Conservation (phyloP, 1,140 invertebrate genomes). For the Aphaenogaster ashmeadi region DNA sequence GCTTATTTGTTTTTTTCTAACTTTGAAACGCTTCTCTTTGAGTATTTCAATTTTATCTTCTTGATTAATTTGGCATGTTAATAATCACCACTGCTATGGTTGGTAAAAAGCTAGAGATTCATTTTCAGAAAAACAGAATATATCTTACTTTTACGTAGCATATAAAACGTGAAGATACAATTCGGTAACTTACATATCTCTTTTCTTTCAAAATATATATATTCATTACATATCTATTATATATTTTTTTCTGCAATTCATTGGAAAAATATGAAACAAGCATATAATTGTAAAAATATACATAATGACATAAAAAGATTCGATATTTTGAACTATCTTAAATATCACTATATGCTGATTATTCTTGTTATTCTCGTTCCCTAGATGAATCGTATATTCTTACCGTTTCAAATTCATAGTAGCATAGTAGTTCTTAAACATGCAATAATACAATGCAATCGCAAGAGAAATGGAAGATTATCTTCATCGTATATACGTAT, state of each 20-base stretch:
- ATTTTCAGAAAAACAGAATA: slow-evolving; percentile 10
- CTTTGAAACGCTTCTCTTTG: neutral
- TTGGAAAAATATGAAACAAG: neutral
- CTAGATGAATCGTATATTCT: slow-evolving; percentile 77
- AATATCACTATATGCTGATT: slow-evolving; percentile 54
- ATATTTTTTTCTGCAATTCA: slow-evolving; percentile 11
- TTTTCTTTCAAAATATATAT: slow-evolving; percentile 25
- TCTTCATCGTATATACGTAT: slow-evolving; percentile 84
- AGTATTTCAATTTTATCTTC: neutral
- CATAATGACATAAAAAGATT: slow-evolving; percentile 56
- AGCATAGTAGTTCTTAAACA: slow-evolving; percentile 65
- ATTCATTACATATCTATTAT: slow-evolving; percentile 2
- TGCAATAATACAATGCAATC: slow-evolving; percentile 69
- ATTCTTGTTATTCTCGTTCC: slow-evolving; percentile 70
- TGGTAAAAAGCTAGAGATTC: neutral
- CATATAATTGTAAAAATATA: slow-evolving; percentile 26
- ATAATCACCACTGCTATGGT: neutral
- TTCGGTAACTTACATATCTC: neutral
- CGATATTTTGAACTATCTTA: slow-evolving; percentile 77
- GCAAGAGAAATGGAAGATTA: slow-evolving; percentile 80
- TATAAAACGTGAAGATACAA: neutral
- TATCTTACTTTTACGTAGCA: neutral
- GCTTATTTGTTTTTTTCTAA: neutral
- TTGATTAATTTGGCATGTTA: slow-evolving; percentile 26
- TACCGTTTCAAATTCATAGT: slow-evolving; percentile 47